Percentiles rank a stretch among this genome's conserved stretches.
phyloP scores from a whole-genome alignment of 2,888 invertebrate species.

The Cataglyphis rosenhaueri region DNA sequence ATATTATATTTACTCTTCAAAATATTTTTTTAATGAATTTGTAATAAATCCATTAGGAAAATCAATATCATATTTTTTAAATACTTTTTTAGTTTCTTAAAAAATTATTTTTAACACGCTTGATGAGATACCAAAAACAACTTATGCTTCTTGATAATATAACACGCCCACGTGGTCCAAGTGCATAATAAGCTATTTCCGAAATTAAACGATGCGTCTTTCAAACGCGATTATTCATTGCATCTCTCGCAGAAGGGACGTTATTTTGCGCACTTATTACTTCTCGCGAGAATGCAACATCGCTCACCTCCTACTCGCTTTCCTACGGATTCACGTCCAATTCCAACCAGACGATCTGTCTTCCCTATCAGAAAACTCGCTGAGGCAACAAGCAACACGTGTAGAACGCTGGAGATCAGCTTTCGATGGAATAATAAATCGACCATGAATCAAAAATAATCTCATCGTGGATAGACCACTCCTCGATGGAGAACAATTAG shows the following conservation, averaged over 20 bases:
- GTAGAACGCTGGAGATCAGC: conserved; percentile 70
- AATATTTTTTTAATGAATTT: not conserved
- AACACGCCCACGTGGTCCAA: conserved; percentile 24
- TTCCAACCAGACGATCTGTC: conserved; percentile 68
- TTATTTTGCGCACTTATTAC: conserved; percentile 67
- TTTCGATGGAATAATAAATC: conserved; percentile 72
- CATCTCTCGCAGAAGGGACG: conserved; percentile 55
- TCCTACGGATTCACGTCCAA: conserved; percentile 70
- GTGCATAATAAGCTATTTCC: conserved; percentile 45
- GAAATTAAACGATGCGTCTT: conserved; percentile 67
- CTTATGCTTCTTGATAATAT: not conserved
- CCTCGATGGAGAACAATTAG: conserved; percentile 34
- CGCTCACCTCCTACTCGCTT: conserved; percentile 68
- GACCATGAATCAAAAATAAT: conserved; percentile 59
- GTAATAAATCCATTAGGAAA: not conserved
- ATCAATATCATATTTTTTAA: not conserved
- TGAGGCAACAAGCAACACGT: conserved; percentile 72
- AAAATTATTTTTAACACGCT: not conserved
- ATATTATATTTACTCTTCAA: not conserved
- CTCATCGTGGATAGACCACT: conserved; percentile 40
- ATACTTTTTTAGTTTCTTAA: not conserved
- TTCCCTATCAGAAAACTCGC: conserved; percentile 72
- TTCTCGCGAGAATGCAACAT: conserved; percentile 54
- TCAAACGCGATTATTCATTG: conserved; percentile 68
- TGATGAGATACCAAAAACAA: conserved; percentile 7